Evolutionary conservation across 2,888 invertebrate genomes (phyloP), one percentile per base, ranked within the genome.

Genomic region (Trissoscelio sp.): DNA sequence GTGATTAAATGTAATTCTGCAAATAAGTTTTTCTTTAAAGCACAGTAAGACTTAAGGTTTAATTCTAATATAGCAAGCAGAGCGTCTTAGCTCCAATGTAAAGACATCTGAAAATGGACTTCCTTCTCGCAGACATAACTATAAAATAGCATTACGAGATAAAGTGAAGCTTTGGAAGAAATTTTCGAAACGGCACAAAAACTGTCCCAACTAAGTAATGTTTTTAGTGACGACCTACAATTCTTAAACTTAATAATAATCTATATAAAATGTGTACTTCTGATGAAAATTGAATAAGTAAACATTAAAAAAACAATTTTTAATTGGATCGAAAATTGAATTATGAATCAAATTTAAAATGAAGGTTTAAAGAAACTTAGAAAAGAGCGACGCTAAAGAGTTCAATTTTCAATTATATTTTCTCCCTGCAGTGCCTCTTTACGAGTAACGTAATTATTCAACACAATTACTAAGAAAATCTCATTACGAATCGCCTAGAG

Each of bases 341-440:
- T 11, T 39, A 28, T 9, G 12, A 14, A 46, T n/a, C 18, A 0
- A 34, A 62, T 44, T 31, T 3, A 20, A 60, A 31, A 31, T 3
- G 7, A 31, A 31, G 16, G 46, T 34, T 4, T 5, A 12, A n/a
- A 31, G 3, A 22, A 51, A 31, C 18, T 51, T 28, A 9, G 16
- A 37, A n/a, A 22, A 37, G 12, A 48, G 12, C 3, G 0, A 7
- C 4, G 9, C 20, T 58, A 42, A 64, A 14, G 48, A 69, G 44
- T 69, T 69, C 46, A 69, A 46, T 57, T 69, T 57, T 69, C 57
- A 57, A 57, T 69, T 69, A 57, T 46, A 69, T 31, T 67, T 67
- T 67, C 39, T 55, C 55, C 18, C 44, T 44, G 31, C 44, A 11
- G 18, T 7, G 12, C 18, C 42, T 53, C 22, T 55, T 57, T 57